These are phyloP conservation scores for Leptarthrus brevirostris DNA, from an alignment of 2,888 invertebrate genomes.

Conservation along the genomic window DNA sequence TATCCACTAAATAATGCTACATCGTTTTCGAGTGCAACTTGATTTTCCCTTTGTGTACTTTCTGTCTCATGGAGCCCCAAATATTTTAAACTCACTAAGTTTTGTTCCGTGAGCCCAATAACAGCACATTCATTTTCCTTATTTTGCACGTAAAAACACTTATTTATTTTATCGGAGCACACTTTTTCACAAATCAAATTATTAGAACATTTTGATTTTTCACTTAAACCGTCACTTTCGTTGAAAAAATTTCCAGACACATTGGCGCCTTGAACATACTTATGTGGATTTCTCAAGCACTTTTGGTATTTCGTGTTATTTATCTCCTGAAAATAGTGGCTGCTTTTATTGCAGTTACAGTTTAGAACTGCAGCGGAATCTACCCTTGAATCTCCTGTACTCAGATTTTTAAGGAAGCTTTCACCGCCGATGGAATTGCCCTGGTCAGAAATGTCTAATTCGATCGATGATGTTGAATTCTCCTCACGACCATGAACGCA, in stretches of 20 bases:
- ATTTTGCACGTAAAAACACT: background rate
- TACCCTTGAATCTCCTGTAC: constrained; percentile 16
- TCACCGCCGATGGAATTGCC: constrained; percentile 6
- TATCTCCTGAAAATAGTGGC: background rate
- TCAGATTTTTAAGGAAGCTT: background rate
- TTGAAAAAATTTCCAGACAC: constrained; percentile 1
- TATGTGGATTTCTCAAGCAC: background rate
- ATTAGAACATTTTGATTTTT: background rate
- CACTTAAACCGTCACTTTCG: background rate
- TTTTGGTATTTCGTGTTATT: background rate
- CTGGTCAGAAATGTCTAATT: constrained; percentile 50
- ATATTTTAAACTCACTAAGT: background rate
- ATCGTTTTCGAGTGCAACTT: background rate
- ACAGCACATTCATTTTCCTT: background rate
- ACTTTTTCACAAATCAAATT: background rate
- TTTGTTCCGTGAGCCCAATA: background rate
- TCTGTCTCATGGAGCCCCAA: background rate
- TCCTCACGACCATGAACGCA: constrained; percentile 51
- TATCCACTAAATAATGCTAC: background rate
- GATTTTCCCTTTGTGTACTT: no score
- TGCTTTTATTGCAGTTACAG: background rate
- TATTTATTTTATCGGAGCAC: background rate
- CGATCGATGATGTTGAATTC: constrained; percentile 52
- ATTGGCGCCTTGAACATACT: background rate
- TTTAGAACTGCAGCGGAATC: constrained; percentile 12